Evolutionary conservation across 2,113 vertebrate genomes (phyloP), one percentile per base, ranked within the genome.

Genomic region (Pheucticus melanocephalus): DNA sequence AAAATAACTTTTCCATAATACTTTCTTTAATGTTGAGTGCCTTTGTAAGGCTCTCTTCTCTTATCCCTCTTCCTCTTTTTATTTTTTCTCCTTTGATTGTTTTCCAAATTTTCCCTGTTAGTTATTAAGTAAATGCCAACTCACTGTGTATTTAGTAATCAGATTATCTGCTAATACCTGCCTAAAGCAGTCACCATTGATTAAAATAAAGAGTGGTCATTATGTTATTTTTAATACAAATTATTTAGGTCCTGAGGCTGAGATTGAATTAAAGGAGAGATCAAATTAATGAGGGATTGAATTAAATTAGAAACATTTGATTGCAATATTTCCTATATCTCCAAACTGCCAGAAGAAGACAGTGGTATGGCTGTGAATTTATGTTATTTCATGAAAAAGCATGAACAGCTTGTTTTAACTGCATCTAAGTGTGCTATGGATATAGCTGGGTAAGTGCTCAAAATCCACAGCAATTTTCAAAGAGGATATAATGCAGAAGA

Each of bases 121-220:
- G 59, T 82, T 73, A 65, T 86, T 95, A 96, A 88, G 42, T 86
- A 92, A 91, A 90, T 79, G 85, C 81, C 76, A 94, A 56, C 33
- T 92, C 76, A 45, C 70, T 85, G 57, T 81, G 78, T 77, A 80
- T 82, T 86, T 86, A 33, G 45, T 90, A 94, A 96, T 95, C 94
- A 88, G 95, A 94, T 97, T 95, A 94, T 61, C 91, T 87, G 54
- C 37, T 94, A 96, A 97, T 90, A 95, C 79, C 82, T 94, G 93
- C 92, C 90, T 91, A 88, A 95, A 97, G 94, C 89, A 84, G 84
- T 78, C 89, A 90, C 76, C 83, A 80, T 51, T 90, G 94, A 96
- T 96, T 96, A 94, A 94, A 95, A 94, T 81, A 92, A 94, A 92
- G n/a, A 39, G 19, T 90, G 60, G 85, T 56, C 56, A 66, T 88